Evolutionary conservation across 2,113 vertebrate species (phyloP).

Genomic region (Apistogramma diplotaenia): DNA sequence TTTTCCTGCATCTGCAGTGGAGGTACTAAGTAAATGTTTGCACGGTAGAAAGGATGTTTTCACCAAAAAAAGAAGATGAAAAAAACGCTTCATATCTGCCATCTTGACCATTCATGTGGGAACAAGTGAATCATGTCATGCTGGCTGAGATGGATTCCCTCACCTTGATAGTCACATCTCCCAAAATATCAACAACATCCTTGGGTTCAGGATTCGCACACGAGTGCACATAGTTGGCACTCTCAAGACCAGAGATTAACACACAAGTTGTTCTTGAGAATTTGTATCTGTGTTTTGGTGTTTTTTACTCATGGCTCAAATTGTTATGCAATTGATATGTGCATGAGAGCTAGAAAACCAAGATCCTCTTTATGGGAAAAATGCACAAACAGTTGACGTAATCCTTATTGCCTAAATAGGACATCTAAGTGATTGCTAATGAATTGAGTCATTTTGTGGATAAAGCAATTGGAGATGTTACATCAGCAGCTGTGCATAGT

Average conservation of each 20-base stretch:
- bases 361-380: not conserved
- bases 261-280: not conserved
- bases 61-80: not conserved
- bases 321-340: not conserved
- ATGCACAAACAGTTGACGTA: not conserved
- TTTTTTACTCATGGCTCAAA: not conserved
- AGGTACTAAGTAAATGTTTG: slow-evolving; percentile 13
- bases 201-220: not conserved
- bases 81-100: slow-evolving; percentile 37
- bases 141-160: slow-evolving; percentile 21
- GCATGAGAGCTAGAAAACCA: not conserved
- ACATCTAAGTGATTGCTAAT: not conserved
- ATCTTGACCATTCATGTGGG: slow-evolving; percentile 27
- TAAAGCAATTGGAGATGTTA: not conserved
- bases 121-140: slow-evolving; percentile 29
- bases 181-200: slow-evolving; percentile 33
- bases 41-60: not conserved
- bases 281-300: not conserved
- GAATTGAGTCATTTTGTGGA: not conserved
- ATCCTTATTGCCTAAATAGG: not conserved
- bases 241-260: not conserved
- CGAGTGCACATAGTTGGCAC: not conserved
- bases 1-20: not conserved
- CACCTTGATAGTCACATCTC: not conserved
- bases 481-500: slow-evolving; percentile 5